phyloP scores from a whole-genome alignment of 2,113 vertebrate species.

The Larimichthys polyactis region DNA sequence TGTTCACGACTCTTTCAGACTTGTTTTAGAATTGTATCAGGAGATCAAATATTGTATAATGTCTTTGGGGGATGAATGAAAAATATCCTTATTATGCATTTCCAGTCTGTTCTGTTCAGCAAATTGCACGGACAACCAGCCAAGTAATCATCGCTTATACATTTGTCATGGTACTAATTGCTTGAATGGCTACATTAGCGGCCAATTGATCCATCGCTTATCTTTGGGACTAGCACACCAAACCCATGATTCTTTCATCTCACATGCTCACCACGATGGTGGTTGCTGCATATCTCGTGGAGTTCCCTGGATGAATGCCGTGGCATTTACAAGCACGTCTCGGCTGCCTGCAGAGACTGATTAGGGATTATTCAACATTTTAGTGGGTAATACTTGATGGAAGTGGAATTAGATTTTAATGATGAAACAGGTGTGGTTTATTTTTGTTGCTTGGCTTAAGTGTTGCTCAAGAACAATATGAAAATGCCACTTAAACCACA shows the following conservation, averaged over 20 bases:
- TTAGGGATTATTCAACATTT: slow-evolving; percentile 62
- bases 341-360: slow-evolving; percentile 50
- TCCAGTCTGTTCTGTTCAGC: slow-evolving; percentile 16
- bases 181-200: slow-evolving; percentile 61
- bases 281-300: slow-evolving; percentile 30
- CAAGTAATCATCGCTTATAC: slow-evolving; percentile 59
- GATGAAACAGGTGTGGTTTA: slow-evolving; percentile 48
- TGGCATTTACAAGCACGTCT: slow-evolving; percentile 56
- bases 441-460: slow-evolving; percentile 21
- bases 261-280: neutral
- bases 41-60: slow-evolving; percentile 9
- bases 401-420: slow-evolving; percentile 63
- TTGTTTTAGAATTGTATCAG: neutral
- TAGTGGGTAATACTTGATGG: slow-evolving; percentile 32
- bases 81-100: neutral
- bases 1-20: neutral
- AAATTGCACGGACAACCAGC: slow-evolving; percentile 53
- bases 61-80: neutral
- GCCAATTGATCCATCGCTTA: slow-evolving; percentile 70
- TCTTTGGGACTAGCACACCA: slow-evolving; percentile 16
- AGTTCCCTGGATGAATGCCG: slow-evolving; percentile 30
- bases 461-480: slow-evolving; percentile 1
- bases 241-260: slow-evolving; percentile 23
- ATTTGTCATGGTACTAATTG: slow-evolving; percentile 75
- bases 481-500: slow-evolving; percentile 16